phyloP scores from a whole-genome alignment of 2,113 vertebrate genomes.

The Pseudorhombus dupliciocellatus region DNA sequence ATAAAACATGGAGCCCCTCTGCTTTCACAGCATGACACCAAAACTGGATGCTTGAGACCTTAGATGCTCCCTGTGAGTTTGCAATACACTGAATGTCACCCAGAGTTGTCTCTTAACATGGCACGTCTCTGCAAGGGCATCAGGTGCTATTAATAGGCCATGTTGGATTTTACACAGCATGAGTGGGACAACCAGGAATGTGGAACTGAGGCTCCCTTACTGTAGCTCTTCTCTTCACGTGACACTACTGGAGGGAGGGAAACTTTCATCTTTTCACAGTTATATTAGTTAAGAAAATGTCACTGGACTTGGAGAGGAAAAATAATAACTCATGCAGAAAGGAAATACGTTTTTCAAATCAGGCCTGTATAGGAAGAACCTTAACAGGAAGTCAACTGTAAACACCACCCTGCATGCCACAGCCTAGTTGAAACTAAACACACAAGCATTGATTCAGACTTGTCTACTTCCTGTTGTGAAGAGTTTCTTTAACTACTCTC shows the following conservation, averaged over 20 bases:
- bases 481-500: too few species aligned
- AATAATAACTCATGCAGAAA: background rate
- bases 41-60: background rate
- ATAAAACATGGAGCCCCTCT: too few species aligned
- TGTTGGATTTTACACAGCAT: slow-evolving; percentile 8
- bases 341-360: background rate
- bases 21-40: background rate
- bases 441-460: slow-evolving; percentile 7
- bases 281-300: background rate
- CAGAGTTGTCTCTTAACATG: background rate
- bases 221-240: slow-evolving; percentile 7
- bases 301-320: background rate
- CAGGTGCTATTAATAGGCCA: slow-evolving; percentile 47
- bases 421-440: slow-evolving; percentile 52
- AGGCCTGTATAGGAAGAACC: background rate
- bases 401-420: background rate
- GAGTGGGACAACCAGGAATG: slow-evolving; percentile 45
- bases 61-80: background rate
- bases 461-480: slow-evolving; percentile 4
- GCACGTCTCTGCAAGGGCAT: background rate
- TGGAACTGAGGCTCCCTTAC: slow-evolving; percentile 23
- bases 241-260: background rate
- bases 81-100: background rate
- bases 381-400: slow-evolving; percentile 38
- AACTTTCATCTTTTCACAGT: background rate